Percentiles rank a stretch among this genome's conserved stretches.
These are phyloP conservation scores for Acanthosepion pharaonis DNA, from an alignment of 2,888 invertebrate species.

Conservation along the genomic window DNA sequence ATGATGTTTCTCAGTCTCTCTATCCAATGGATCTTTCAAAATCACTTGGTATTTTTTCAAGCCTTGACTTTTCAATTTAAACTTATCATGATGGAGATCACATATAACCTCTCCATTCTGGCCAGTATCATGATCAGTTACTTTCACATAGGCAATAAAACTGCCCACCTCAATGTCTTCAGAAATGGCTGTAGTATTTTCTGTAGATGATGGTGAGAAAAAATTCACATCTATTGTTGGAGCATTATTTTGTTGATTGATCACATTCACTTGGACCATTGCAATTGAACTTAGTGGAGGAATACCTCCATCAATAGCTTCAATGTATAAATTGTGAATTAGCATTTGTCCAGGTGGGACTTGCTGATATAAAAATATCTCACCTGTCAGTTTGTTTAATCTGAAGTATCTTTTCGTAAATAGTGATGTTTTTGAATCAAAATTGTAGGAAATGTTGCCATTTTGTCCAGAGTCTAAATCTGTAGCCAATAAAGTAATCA, in stretches of 20 bases:
- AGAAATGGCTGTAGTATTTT: not conserved
- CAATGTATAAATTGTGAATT: not conserved
- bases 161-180: not conserved
- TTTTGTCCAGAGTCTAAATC: slow-evolving; percentile 34
- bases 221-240: not conserved
- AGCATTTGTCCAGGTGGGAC: not conserved
- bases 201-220: not conserved
- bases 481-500: not conserved
- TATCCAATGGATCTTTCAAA: slow-evolving; percentile 13
- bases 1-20: not conserved
- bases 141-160: slow-evolving; percentile 8
- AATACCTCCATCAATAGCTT: not conserved
- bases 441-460: slow-evolving; percentile 33
- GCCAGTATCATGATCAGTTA: slow-evolving; percentile 13
- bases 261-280: not conserved
- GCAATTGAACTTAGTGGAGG: not conserved
- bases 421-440: not conserved
- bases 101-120: slow-evolving; percentile 33
- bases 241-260: not conserved
- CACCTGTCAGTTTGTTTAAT: not conserved
- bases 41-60: slow-evolving; percentile 33
- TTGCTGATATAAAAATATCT: not conserved
- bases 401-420: not conserved
- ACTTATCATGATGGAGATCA: slow-evolving; percentile 14
- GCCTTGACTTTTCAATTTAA: slow-evolving; percentile 33